Conservation (phyloP, 37 sponge, comb jelly and placozoan species). For the Chondrosia reniformis region DNA sequence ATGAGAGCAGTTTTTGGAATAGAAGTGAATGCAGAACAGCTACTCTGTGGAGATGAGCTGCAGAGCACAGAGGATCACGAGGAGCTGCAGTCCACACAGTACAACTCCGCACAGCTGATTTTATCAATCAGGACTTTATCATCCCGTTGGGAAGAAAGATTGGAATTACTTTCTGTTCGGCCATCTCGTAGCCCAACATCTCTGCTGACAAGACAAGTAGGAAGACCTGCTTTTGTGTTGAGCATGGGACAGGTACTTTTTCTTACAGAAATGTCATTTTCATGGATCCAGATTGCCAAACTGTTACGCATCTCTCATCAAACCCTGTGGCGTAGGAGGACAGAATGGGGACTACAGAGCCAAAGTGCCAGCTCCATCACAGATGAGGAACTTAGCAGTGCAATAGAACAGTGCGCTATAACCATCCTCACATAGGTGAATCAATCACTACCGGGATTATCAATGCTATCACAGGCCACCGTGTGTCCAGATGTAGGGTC, state of each 20-base stretch:
- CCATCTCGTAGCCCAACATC: neutral
- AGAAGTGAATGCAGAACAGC: neutral
- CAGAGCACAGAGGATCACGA: neutral
- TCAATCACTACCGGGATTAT: neutral
- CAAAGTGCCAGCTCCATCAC: neutral
- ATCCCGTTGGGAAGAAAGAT: constrained; percentile 6
- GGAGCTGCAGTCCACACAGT: neutral
- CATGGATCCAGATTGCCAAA: neutral
- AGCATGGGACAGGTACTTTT: neutral
- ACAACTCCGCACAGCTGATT: neutral
- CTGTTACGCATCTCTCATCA: neutral
- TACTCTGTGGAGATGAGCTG: neutral
- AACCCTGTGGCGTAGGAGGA: neutral
- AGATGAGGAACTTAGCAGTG: neutral
- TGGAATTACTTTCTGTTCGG: neutral
- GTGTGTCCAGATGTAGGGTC: constrained; percentile 1
- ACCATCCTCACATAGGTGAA: neutral
- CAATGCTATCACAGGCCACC: neutral
- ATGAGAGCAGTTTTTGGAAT: constrained; percentile 12
- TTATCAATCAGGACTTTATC: neutral
- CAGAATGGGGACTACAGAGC: neutral
- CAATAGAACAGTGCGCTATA: neutral
- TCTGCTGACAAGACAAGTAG: neutral
- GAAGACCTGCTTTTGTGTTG: constrained; percentile 7
- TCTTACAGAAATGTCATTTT: neutral